Evolutionary conservation across 2,888 invertebrate species (phyloP).

Genomic region (Pteria penguin): DNA sequence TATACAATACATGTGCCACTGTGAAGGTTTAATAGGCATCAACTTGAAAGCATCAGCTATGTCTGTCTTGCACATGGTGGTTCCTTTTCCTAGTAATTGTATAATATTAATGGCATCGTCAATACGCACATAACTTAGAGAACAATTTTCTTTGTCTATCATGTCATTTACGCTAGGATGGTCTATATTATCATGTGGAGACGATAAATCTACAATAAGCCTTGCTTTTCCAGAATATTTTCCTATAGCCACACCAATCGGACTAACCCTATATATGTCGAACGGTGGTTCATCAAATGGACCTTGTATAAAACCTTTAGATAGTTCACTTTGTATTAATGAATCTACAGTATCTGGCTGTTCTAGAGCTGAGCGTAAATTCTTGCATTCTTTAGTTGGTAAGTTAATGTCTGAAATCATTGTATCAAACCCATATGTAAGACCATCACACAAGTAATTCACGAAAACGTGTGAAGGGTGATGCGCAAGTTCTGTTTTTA

Average conservation of each 20-base stretch:
- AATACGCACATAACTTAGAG: conserved; percentile 40
- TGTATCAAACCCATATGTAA: conserved; percentile 29
- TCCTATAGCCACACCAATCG: neutral
- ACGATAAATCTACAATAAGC: conserved; percentile 14
- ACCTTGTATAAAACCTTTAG: conserved; percentile 2
- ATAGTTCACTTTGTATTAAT: too few relatives aligned
- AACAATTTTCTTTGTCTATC: too few relatives aligned
- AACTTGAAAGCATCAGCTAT: conserved; percentile 44
- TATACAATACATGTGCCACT: conserved; percentile 34
- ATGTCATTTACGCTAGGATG: too few relatives aligned
- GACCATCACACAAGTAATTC: conserved; percentile 2
- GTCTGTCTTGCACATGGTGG: conserved; percentile 46
- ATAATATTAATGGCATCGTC: conserved; percentile 48
- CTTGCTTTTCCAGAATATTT: conserved; percentile 5
- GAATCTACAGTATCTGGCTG: neutral
- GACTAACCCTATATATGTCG: neutral
- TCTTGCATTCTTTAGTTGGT: too few relatives aligned
- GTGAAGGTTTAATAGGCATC: conserved; percentile 31
- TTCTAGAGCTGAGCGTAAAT: too few relatives aligned
- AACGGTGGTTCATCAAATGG: neutral
- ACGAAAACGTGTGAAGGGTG: conserved; percentile 24
- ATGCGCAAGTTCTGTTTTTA: conserved; percentile 8
- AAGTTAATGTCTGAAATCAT: neutral
- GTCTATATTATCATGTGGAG: conserved; percentile 19
- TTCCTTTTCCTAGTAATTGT: conserved; percentile 11